phyloP scores from a whole-genome alignment of 2,888 invertebrate genomes.

The Neelides folsomi region DNA sequence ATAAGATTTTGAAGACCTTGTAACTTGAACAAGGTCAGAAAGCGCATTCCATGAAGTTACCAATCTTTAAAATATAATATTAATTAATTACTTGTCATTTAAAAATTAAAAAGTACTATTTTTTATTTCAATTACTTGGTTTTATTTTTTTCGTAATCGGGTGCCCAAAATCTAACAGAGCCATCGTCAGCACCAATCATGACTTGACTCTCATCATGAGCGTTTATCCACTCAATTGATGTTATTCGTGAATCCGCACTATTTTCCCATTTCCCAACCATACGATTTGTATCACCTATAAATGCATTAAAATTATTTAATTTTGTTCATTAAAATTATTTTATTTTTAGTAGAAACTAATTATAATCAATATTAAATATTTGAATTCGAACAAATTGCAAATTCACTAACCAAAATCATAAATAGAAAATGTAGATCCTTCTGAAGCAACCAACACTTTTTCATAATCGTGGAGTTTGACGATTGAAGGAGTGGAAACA shows the following conservation, averaged over 20 bases:
- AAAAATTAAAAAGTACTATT: neutral
- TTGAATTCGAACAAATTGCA: neutral
- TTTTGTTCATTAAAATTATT: neutral
- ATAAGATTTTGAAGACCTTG: constrained; percentile 23
- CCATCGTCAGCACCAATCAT: constrained; percentile 67
- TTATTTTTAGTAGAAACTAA: too few species aligned
- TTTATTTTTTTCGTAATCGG: constrained; percentile 34
- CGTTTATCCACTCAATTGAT: constrained; percentile 71
- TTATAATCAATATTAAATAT: too few species aligned
- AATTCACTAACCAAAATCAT: constrained; percentile 14
- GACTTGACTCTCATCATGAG: constrained; percentile 63
- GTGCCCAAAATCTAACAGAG: constrained; percentile 55
- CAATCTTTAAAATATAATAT: constrained; percentile 38
- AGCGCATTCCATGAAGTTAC: constrained; percentile 79
- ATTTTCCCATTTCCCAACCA: constrained; percentile 29
- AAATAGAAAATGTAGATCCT: constrained; percentile 21
- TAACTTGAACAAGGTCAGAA: constrained; percentile 43
- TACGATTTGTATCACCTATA: constrained; percentile 18
- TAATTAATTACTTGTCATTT: neutral
- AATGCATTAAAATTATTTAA: constrained; percentile 1
- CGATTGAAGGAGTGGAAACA: constrained; percentile 22
- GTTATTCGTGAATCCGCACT: constrained; percentile 52
- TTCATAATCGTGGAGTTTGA: constrained; percentile 26
- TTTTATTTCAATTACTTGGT: constrained; percentile 8
- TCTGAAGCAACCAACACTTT: constrained; percentile 24